phyloP scores from a whole-genome alignment of 2,797 vertebrate species.

The Tachyglossus aculeatus region DNA sequence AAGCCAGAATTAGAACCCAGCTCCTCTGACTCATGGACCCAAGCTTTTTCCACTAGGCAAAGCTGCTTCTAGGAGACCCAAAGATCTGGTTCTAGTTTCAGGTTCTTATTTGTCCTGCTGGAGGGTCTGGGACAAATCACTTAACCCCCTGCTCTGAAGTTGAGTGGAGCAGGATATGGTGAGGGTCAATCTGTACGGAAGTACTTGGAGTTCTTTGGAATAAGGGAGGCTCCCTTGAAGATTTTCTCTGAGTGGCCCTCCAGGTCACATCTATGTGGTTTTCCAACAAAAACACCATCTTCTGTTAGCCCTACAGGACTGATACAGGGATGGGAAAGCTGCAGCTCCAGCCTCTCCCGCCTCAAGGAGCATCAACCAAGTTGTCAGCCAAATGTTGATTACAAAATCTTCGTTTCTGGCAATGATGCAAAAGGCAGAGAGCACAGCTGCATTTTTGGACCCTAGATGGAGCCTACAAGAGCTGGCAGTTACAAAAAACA shows the following conservation, averaged over 20 bases:
- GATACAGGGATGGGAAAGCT: conserved; percentile 19
- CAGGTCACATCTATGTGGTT: conserved; percentile 18
- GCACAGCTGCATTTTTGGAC: conserved; percentile 36
- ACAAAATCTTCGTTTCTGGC: conserved; percentile 48
- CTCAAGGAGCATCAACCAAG: conserved; percentile 40
- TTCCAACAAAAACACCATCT: conserved; percentile 39
- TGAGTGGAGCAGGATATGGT: neutral
- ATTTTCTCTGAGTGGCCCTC: conserved; percentile 16
- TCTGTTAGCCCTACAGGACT: conserved; percentile 21
- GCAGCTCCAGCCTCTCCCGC: conserved; percentile 2
- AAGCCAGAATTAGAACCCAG: too few species aligned
- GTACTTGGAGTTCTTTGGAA: neutral
- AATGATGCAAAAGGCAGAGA: conserved; percentile 21
- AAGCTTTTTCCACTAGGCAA: too few species aligned
- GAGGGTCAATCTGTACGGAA: neutral
- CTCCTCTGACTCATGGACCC: too few species aligned
- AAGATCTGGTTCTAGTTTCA: neutral
- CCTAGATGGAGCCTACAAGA: conserved; percentile 23
- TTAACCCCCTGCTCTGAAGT: neutral
- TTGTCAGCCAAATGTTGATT: conserved; percentile 49
- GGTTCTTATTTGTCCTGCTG: neutral
- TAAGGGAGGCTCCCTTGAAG: conserved; percentile 16
- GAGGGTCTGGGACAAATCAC: neutral
- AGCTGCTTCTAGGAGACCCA: too few species aligned
- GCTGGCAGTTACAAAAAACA: conserved; percentile 27